Evolutionary conservation across 37 sponge, comb jelly and placozoan genomes (phyloP).

Genomic region (Dysidea cf. avara): DNA sequence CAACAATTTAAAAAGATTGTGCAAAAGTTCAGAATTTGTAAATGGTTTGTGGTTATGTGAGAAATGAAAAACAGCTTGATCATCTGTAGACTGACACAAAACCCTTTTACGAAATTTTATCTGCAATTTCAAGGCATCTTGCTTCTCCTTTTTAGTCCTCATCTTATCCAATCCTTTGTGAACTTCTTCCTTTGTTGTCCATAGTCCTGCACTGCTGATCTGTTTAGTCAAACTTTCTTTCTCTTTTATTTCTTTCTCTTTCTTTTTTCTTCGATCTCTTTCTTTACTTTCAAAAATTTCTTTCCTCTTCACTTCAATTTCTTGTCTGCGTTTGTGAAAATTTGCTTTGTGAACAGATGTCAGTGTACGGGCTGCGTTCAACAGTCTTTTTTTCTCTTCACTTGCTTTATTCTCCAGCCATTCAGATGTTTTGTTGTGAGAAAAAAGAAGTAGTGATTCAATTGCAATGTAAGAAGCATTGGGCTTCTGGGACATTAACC

Average conservation of each 20-base stretch:
- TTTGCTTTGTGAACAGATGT: background rate
- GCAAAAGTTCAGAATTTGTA: too few species aligned
- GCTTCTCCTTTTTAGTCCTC: background rate
- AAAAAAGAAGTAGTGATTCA: conserved; percentile 4
- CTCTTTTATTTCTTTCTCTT: background rate
- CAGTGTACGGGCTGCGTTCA: background rate
- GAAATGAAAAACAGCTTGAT: conserved; percentile 35
- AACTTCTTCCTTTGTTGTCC: background rate
- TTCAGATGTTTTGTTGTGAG: conserved; percentile 23
- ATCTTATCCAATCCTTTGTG: background rate
- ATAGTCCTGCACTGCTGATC: background rate
- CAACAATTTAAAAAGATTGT: too few species aligned
- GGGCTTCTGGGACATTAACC: conserved; percentile 6
- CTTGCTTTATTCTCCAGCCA: conserved; percentile 10
- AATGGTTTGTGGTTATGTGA: too few species aligned
- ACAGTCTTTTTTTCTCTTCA: background rate
- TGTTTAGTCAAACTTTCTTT: background rate
- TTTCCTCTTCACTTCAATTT: background rate
- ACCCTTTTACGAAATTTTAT: conserved; percentile 39
- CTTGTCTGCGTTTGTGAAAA: background rate
- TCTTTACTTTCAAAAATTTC: background rate
- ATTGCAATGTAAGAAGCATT: background rate
- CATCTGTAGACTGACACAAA: conserved; percentile 17
- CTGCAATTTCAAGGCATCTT: conserved; percentile 1
- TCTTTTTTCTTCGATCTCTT: background rate